Evolutionary conservation across 2,113 vertebrate species (phyloP).

Genomic region (Zeus faber): DNA sequence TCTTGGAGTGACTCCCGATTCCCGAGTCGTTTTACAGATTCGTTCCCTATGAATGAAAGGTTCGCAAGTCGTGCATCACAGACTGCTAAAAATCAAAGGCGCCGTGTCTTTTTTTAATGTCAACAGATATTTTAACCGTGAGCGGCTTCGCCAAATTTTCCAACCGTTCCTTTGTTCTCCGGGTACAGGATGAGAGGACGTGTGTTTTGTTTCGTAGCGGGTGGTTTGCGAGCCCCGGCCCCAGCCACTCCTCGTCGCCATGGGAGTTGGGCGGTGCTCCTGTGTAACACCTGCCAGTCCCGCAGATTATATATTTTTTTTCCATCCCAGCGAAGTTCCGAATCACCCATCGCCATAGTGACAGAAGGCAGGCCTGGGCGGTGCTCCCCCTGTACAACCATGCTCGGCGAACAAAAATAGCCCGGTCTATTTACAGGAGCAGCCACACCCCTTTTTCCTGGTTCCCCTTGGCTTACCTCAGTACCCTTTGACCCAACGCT

Average conservation of each 20-base stretch:
- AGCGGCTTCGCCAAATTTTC: no score
- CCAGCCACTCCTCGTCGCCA: conserved; percentile 40
- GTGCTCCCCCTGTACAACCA: conserved; percentile 47
- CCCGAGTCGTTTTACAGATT: no score
- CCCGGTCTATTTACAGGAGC: conserved; percentile 64
- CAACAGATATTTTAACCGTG: no score
- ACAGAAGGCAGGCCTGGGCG: conserved; percentile 72
- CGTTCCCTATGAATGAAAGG: no score
- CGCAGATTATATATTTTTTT: conserved; percentile 57
- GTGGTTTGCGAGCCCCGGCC: conserved; percentile 35
- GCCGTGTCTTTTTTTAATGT: no score
- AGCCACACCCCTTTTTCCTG: conserved; percentile 71
- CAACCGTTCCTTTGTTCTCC: no score
- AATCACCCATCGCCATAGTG: conserved; percentile 67
- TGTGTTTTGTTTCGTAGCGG: conserved; percentile 52
- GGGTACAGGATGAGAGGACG: conserved; percentile 47
- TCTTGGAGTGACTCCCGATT: no score
- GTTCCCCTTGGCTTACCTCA: conserved; percentile 47
- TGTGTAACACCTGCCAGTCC: conserved; percentile 75
- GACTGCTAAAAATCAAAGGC: no score
- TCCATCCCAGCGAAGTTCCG: conserved; percentile 66
- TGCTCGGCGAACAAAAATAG: conserved; percentile 66
- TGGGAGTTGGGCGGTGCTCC: conserved; percentile 63
- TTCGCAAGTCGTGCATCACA: no score
- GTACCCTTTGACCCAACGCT: conserved; percentile 51